Evolutionary conservation across 2,797 vertebrate species (phyloP).

Genomic region (Gadopsis bispinosus): DNA sequence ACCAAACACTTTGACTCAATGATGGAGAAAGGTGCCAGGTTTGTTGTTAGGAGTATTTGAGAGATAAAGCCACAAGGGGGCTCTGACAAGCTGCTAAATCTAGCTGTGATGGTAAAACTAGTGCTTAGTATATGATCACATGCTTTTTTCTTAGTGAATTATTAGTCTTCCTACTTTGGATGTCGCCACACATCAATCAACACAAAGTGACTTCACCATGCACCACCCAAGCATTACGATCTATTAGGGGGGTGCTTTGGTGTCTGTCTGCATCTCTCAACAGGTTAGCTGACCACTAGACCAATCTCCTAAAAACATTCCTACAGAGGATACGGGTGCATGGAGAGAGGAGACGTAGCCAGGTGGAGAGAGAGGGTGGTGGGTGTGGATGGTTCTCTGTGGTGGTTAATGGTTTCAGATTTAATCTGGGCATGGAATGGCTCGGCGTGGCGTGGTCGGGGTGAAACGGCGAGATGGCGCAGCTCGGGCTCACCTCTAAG

Average conservation of each 20-base stretch:
- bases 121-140: not conserved
- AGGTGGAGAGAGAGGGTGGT: constrained; percentile 29
- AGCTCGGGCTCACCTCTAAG: constrained; percentile 94
- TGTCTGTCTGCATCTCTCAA: constrained; percentile 5
- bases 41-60: constrained; percentile 7
- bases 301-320: constrained; percentile 4
- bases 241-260: not conserved
- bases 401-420: constrained; percentile 45
- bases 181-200: not conserved
- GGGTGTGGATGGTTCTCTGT: constrained; percentile 34
- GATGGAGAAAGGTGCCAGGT: not conserved
- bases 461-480: constrained; percentile 55
- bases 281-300: constrained; percentile 34
- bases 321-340: constrained; percentile 5
- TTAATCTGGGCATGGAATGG: constrained; percentile 70
- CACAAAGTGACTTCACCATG: not conserved
- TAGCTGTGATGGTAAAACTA: not conserved
- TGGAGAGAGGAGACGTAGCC: constrained; percentile 25
- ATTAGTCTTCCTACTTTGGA: not conserved
- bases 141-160: not conserved
- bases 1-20: not conserved
- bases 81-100: constrained; percentile 12
- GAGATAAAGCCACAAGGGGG: constrained; percentile 44
- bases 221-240: not conserved
- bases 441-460: constrained; percentile 49